Evolutionary conservation across 2,888 invertebrate species (phyloP).

Genomic region (Phoenoteleia sp.): DNA sequence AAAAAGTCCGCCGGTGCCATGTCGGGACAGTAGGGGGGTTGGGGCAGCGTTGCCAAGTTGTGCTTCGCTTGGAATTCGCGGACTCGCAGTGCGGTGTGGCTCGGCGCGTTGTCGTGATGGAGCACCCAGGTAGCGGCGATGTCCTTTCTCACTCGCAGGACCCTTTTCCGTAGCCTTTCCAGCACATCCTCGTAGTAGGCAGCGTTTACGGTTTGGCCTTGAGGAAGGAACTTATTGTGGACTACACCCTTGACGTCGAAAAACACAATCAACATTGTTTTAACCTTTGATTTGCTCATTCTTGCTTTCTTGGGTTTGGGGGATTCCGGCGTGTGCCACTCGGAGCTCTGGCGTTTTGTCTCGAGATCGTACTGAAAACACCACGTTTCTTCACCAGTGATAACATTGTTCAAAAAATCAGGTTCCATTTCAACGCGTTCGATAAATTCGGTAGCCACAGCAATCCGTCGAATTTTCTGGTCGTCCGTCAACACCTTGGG

Average conservation of each 20-base stretch:
- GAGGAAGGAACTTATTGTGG: not conserved
- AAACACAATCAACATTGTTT: not conserved
- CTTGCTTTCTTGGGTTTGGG: conserved; percentile 3
- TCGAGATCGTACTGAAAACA: conserved; percentile 68
- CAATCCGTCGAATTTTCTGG: conserved; percentile 64
- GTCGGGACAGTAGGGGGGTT: not conserved
- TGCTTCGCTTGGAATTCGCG: not conserved
- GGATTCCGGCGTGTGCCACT: not conserved
- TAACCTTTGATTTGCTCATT: not conserved
- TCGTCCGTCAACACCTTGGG: conserved; percentile 64
- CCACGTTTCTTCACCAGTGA: conserved; percentile 75
- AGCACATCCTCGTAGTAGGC: not conserved
- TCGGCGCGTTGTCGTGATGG: conserved; percentile 16
- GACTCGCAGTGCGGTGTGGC: not conserved
- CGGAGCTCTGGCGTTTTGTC: conserved; percentile 44
- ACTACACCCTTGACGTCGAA: not conserved
- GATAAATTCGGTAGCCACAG: too few relatives aligned
- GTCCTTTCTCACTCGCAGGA: not conserved
- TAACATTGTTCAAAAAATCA: conserved; percentile 51
- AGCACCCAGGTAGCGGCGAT: conserved; percentile 5
- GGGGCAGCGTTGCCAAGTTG: not conserved
- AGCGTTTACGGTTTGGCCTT: not conserved
- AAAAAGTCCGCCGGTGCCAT: not conserved
- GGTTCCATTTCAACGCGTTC: conserved; percentile 14
- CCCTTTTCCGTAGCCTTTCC: not conserved